Evolutionary conservation across 1,140 invertebrate species (phyloP).

Genomic region (Halyomorpha halys): DNA sequence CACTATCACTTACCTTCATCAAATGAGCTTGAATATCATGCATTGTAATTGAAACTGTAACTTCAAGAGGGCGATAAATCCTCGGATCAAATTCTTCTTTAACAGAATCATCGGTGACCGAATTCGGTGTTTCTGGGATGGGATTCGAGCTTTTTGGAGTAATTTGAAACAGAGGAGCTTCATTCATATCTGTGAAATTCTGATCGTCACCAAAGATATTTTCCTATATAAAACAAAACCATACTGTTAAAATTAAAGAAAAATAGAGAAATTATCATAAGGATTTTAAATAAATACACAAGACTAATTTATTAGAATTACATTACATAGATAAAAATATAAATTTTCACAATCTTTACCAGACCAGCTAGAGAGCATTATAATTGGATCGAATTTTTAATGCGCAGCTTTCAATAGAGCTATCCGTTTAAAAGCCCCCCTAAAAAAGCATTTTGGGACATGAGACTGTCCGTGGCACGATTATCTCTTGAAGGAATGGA

Average conservation of each 20-base stretch:
- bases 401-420: too few relatives aligned
- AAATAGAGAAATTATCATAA: not conserved
- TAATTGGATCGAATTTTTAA: too few relatives aligned
- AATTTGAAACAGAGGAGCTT: slow-evolving; percentile 28
- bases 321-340: too few relatives aligned
- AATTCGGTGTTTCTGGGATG: slow-evolving; percentile 41
- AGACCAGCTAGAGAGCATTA: too few relatives aligned
- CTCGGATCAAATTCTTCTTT: slow-evolving; percentile 66
- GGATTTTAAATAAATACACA: not conserved
- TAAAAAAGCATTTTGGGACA: too few relatives aligned
- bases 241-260: not conserved
- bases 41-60: slow-evolving; percentile 85
- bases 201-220: slow-evolving; percentile 95
- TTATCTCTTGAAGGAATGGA: too few relatives aligned
- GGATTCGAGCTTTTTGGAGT: slow-evolving; percentile 27
- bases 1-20: slow-evolving; percentile 48
- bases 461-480: too few relatives aligned
- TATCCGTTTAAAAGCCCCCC: too few relatives aligned
- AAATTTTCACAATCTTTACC: too few relatives aligned
- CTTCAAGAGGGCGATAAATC: slow-evolving; percentile 76
- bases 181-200: slow-evolving; percentile 76
- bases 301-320: too few relatives aligned
- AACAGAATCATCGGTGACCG: slow-evolving; percentile 44
- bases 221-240: slow-evolving; percentile 45
- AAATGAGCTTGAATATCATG: slow-evolving; percentile 91